Base-by-base conservation (phyloP, 2,797 vertebrate species). In the Orestias chungarensis region DNA sequence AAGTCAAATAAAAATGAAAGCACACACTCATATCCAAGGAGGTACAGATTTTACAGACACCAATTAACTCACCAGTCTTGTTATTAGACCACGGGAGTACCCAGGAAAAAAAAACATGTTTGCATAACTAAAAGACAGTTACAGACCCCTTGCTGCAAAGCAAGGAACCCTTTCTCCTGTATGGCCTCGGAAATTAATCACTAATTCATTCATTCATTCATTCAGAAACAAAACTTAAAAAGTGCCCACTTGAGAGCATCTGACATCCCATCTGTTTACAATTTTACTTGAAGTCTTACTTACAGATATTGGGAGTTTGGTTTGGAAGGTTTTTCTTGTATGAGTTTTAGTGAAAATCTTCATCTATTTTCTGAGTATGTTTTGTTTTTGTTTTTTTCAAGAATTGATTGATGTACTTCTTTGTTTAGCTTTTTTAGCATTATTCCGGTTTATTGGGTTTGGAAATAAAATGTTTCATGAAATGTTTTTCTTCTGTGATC, bases 161-260 rank as follows among this genome's bases (percentile, higher is more conserved):
- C 12, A 62, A 52, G n/a, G 20, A n/a, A 6, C 11, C 59, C 11
- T 1, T 3, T 12, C 10, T 25, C 23, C 23, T 62, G 11, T 62
- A 23, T 15, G n/a, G 10, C 8, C 11, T n/a, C 2, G 35, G 33
- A 40, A 38, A 62, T 40, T 15, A 12, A 15, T 40, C 17, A 35
- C 25, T 40, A 5, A 61, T 49, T 7, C 15, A 17, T 49, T 20
- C 11, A 50, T 50, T 25, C 5, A 25, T 61, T 5, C 10, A 38
- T 62, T 62, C 35, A 42, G 42, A 40, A 62, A 62, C 35, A 40
- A 38, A n/a, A n/a, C n/a, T n/a, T n/a, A n/a, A n/a, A n/a, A n/a
- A n/a, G 4, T 35, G n/a, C 33, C 35, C 11, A 62, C 35, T 40
- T 25, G 23, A 40, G 23, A 25, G 12, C 35, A 7, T 6, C 23